phyloP scores from a whole-genome alignment of 2,888 invertebrate species.

The Patella caerulea region DNA sequence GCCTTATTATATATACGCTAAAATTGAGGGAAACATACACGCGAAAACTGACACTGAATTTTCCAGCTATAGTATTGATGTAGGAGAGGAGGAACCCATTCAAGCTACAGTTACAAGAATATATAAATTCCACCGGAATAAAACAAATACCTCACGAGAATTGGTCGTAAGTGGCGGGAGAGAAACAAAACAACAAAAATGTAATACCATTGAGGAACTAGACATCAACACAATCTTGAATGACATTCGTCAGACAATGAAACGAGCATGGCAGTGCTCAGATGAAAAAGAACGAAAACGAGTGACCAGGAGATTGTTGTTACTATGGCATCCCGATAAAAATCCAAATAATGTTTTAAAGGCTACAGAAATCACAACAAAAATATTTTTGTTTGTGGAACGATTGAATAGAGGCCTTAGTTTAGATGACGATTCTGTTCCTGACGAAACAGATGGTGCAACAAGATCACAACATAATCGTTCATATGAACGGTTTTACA shows the following conservation, averaged over 20 bases:
- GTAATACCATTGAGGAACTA: not conserved
- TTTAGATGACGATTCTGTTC: conserved; percentile 29
- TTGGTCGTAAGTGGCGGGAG: not conserved
- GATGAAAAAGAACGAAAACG: conserved; percentile 28
- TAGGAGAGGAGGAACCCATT: conserved; percentile 19
- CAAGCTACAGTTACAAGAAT: conserved; percentile 24
- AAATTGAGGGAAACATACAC: conserved; percentile 17
- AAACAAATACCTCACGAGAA: not conserved
- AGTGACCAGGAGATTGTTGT: conserved; percentile 41
- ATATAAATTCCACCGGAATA: conserved; percentile 33
- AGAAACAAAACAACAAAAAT: not conserved
- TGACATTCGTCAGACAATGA: conserved; percentile 37
- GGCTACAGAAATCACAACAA: conserved; percentile 43
- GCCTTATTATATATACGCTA: conserved; percentile 29
- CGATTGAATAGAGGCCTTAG: conserved; percentile 35
- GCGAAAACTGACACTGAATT: not conserved
- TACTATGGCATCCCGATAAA: conserved; percentile 54
- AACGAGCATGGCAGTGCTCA: conserved; percentile 34
- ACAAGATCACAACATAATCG: not conserved
- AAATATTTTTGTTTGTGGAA: conserved; percentile 35
- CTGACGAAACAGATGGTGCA: not conserved
- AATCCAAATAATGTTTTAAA: conserved; percentile 38
- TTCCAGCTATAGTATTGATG: conserved; percentile 22
- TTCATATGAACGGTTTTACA: not conserved
- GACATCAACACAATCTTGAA: conserved; percentile 26